Evolutionary conservation across 2,797 vertebrate species (phyloP), one percentile per base, ranked within the genome.

Genomic region (Eremophila alpestris): DNA sequence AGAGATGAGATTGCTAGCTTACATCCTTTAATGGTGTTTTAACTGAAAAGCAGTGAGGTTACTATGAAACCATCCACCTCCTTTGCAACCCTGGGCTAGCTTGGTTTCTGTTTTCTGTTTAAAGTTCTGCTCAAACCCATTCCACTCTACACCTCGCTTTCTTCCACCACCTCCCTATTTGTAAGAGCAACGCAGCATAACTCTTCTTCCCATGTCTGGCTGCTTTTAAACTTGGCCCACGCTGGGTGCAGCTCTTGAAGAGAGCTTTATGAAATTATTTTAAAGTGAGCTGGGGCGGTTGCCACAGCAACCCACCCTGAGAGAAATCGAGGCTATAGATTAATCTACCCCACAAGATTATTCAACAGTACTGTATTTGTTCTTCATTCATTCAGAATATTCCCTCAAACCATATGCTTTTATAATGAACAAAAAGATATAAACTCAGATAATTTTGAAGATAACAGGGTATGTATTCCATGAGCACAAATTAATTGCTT

Each of bases 231-330:
- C 96, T 96, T 98, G 97, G 97, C 97, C 97, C 97, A 98, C 84
- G 96, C 98, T 98, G 98, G 97, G 97, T 96, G 89, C 94, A 98
- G 97, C 48, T 97, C 97, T 98, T 98, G 97, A 98, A 98, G 97
- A 97, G 94, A 96, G 97, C 97, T 98, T 98, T 97, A 98, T 96
- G 97, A 98, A 97, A 97, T 97, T 97, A 98, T 97, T 98, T 97
- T 97, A 97, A 98, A 98, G 97, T 97, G 97, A 98, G 94, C 97
- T 97, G 97, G 97, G 97, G 97, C 5, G 97, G 98, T 98, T 98
- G 97, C 98, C 96, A 98, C 97, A 98, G 98, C 97, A 98, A 98
- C 98, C 95, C 96, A 98, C 97, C 98, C 97, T 98, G 97, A 97
- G 96, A 98, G 97, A 97, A 97, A 98, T 96, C 51, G 89, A 98